These are phyloP conservation scores for Procambarus virginalis DNA, from an alignment of 1,140 invertebrate species.

Conservation along the genomic window DNA sequence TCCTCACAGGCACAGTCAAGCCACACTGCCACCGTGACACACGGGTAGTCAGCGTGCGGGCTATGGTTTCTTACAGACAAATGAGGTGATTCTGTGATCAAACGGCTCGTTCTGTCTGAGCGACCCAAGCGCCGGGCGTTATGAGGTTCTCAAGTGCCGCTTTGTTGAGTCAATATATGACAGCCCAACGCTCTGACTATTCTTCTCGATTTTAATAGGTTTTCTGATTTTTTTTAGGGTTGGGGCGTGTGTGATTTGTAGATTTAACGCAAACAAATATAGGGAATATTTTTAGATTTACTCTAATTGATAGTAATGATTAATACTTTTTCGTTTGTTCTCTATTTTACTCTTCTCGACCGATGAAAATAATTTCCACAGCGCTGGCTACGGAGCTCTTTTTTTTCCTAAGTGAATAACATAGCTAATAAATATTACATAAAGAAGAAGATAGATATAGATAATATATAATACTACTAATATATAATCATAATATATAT, in stretches of 20 bases:
- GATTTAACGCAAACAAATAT: background rate
- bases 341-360: too few relatives aligned
- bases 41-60: background rate
- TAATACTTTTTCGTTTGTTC: too few relatives aligned
- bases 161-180: background rate
- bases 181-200: background rate
- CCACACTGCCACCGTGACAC: background rate
- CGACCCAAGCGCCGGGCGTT: background rate
- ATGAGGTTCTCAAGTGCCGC: background rate
- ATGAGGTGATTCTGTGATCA: background rate
- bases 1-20: background rate
- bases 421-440: too few relatives aligned
- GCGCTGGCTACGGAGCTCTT: too few relatives aligned
- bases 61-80: slow-evolving; percentile 3
- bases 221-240: background rate
- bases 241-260: background rate
- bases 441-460: too few relatives aligned
- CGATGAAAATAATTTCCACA: too few relatives aligned
- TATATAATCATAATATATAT: too few relatives aligned
- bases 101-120: background rate
- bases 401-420: too few relatives aligned
- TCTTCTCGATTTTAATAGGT: background rate
- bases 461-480: too few relatives aligned
- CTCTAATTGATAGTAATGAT: too few relatives aligned
- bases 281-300: background rate